Percentiles rank a stretch among this genome's conserved stretches.
phyloP scores from a whole-genome alignment of 1,140 invertebrate species.

The Ceratina japonica region DNA sequence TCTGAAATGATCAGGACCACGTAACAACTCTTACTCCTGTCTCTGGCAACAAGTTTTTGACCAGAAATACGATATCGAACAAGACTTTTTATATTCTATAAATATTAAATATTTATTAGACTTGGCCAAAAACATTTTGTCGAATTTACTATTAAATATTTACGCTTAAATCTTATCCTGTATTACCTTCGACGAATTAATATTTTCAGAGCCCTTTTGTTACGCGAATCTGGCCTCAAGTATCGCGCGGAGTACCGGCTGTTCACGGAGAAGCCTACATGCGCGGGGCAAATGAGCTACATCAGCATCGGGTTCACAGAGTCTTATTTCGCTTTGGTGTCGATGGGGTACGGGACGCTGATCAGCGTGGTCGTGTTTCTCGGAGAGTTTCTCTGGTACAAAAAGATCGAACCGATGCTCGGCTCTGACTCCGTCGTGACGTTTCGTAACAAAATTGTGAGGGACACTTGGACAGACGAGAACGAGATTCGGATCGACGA shows the following conservation, averaged over 20 bases:
- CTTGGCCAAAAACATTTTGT: too few relatives aligned
- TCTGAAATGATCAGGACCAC: slow-evolving; percentile 83
- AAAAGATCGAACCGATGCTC: slow-evolving; percentile 10
- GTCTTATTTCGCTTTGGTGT: slow-evolving; percentile 76
- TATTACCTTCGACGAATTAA: neutral
- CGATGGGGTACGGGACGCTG: slow-evolving; percentile 58
- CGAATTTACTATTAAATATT: too few relatives aligned
- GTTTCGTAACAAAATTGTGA: neutral
- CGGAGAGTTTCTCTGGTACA: slow-evolving; percentile 41
- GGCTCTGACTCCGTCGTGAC: neutral
- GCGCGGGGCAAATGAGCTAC: slow-evolving; percentile 78
- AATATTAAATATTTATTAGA: too few relatives aligned
- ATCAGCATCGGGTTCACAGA: slow-evolving; percentile 82
- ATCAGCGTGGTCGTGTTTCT: slow-evolving; percentile 31
- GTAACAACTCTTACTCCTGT: slow-evolving; percentile 66
- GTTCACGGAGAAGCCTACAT: slow-evolving; percentile 82
- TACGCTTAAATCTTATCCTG: too few relatives aligned
- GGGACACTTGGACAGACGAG: neutral
- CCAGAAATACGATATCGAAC: too few relatives aligned
- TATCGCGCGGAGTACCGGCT: slow-evolving; percentile 79
- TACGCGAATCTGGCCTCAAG: slow-evolving; percentile 83
- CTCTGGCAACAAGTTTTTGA: neutral
- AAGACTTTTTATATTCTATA: too few relatives aligned
- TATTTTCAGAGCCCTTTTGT: slow-evolving; percentile 78
- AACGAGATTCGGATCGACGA: neutral